Conservation (phyloP, 2,797 vertebrate genomes). For the Glyptemys insculpta region DNA sequence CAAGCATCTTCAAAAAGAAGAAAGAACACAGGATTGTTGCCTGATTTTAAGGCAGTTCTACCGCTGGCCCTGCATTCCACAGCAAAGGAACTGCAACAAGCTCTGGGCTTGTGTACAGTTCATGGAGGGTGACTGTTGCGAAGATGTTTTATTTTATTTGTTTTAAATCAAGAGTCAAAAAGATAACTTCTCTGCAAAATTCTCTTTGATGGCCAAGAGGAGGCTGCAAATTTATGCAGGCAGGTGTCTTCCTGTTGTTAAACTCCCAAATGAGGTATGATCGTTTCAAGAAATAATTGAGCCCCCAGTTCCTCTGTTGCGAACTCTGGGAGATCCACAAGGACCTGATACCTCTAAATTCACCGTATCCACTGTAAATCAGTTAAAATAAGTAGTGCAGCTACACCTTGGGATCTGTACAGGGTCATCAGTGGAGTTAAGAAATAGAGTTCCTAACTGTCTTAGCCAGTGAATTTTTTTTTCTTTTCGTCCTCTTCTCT, state of each 20-base stretch:
- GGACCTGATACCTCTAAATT: not conserved
- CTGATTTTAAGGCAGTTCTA: not conserved
- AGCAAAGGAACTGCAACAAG: not conserved
- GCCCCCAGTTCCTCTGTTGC: not conserved
- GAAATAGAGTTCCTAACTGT: not conserved
- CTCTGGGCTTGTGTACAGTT: not conserved
- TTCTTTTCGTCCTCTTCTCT: not conserved
- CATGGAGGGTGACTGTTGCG: not conserved
- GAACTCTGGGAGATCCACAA: not conserved
- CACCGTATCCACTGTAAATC: not conserved
- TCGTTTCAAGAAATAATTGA: not conserved
- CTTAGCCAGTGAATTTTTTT: not conserved
- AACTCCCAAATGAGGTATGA: not conserved
- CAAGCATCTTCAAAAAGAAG: slow-evolving; percentile 64
- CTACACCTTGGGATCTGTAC: not conserved
- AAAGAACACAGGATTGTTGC: not conserved
- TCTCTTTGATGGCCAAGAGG: slow-evolving; percentile 18
- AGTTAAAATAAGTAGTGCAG: not conserved
- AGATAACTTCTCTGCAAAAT: slow-evolving; percentile 2
- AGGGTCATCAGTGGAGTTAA: not conserved
- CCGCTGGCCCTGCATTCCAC: not conserved
- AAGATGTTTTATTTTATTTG: slow-evolving; percentile 9
- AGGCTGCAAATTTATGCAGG: slow-evolving; percentile 7
- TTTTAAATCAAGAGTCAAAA: slow-evolving; percentile 1
- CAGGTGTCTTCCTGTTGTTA: not conserved